Evolutionary conservation across 2,888 invertebrate species (phyloP).

Genomic region (Odiellus spinosus): DNA sequence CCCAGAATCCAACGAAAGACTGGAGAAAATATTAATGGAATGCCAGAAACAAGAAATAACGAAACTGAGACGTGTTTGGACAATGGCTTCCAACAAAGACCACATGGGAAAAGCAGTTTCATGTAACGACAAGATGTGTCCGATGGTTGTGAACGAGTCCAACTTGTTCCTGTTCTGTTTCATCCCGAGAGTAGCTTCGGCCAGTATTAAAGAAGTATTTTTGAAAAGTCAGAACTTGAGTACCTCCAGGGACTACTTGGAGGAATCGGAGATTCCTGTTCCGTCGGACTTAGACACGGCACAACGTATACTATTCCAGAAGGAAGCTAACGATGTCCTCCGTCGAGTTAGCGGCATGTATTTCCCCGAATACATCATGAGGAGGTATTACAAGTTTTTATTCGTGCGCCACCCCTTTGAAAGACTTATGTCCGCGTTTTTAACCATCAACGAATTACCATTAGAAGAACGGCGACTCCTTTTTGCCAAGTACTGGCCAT

Average conservation of each 20-base stretch:
- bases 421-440: conserved; percentile 18
- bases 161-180: conserved; percentile 17
- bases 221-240: conserved; percentile 8
- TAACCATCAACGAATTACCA: conserved; percentile 15
- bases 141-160: conserved; percentile 17
- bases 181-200: conserved; percentile 19
- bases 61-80: conserved; percentile 11
- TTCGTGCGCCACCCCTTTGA: conserved; percentile 20
- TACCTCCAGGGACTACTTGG: conserved; percentile 5
- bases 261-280: too few relatives aligned
- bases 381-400: conserved; percentile 17
- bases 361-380: conserved; percentile 11
- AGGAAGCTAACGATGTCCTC: conserved; percentile 14
- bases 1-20: not conserved
- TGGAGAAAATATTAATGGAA: conserved; percentile 6
- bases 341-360: conserved; percentile 17
- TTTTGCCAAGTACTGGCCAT: conserved; percentile 10
- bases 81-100: conserved; percentile 12
- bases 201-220: conserved; percentile 15
- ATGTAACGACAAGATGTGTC: conserved; percentile 18
- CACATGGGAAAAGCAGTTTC: conserved; percentile 10
- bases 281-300: too few relatives aligned
- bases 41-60: conserved; percentile 14
- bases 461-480: conserved; percentile 13
- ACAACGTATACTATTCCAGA: conserved; percentile 3